phyloP scores from a whole-genome alignment of 1,140 invertebrate species.

The Drosophila eugracilis region DNA sequence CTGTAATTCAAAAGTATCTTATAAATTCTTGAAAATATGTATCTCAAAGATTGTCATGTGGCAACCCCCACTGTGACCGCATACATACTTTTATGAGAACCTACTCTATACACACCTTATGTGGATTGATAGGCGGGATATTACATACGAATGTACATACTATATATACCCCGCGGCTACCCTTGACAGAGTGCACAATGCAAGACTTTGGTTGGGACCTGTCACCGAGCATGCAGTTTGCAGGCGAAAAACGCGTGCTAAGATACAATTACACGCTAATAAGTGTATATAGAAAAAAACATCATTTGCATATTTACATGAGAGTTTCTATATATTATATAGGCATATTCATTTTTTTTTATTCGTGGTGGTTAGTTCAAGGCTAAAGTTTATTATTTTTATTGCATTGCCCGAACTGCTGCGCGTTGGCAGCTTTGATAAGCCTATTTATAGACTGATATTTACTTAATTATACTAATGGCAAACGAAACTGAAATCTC shows the following conservation, averaged over 20 bases:
- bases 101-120: conserved; percentile 15
- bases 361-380: conserved; percentile 52
- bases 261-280: conserved; percentile 51
- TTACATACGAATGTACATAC: neutral
- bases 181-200: conserved; percentile 11
- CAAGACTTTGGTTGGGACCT: conserved; percentile 22
- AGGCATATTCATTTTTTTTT: neutral
- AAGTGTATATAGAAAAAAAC: conserved; percentile 1
- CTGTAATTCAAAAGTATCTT: neutral
- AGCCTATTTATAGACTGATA: conserved; percentile 47
- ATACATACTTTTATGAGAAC: conserved; percentile 3
- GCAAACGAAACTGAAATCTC: conserved; percentile 72
- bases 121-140: conserved; percentile 10
- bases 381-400: conserved; percentile 53
- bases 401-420: conserved; percentile 18
- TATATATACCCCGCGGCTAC: conserved; percentile 10
- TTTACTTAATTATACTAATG: conserved; percentile 57
- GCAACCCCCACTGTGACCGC: neutral
- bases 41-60: neutral
- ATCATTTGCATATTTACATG: conserved; percentile 23
- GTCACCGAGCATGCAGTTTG: conserved; percentile 33
- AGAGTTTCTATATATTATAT: neutral
- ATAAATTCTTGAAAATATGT: neutral
- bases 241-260: conserved; percentile 49
- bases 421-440: conserved; percentile 40